phyloP scores from a whole-genome alignment of 1,140 invertebrate species.

The Pseudachorutes palmiensis region DNA sequence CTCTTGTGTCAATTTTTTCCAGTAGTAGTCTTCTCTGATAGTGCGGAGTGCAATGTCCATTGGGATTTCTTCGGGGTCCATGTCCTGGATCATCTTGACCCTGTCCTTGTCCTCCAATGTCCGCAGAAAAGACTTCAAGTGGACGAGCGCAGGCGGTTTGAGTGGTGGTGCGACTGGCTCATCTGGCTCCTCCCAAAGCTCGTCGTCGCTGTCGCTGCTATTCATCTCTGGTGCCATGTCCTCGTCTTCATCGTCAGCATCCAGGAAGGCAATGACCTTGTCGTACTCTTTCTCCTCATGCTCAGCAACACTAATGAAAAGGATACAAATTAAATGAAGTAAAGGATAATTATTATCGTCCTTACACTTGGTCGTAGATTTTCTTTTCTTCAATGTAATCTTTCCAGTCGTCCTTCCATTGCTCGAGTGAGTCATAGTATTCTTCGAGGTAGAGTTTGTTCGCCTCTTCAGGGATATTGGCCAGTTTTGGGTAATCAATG shows the following conservation, averaged over 20 bases:
- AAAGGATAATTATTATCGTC: too few species aligned
- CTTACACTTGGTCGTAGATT: background rate
- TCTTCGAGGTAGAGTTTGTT: slow-evolving; percentile 7
- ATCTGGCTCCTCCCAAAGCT: background rate
- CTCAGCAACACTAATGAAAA: background rate
- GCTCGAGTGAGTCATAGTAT: background rate
- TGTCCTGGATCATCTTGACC: slow-evolving; percentile 26
- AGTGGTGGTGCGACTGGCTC: slow-evolving; percentile 1
- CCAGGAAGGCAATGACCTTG: background rate
- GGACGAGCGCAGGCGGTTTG: slow-evolving; percentile 7
- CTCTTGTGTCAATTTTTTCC: slow-evolving; percentile 20
- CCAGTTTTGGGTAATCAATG: slow-evolving; percentile 25
- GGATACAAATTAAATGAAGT: background rate
- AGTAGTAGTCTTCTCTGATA: slow-evolving; percentile 34
- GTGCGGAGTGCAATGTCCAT: slow-evolving; percentile 27
- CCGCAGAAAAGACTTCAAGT: slow-evolving; percentile 15
- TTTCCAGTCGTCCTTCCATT: background rate
- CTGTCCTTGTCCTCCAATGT: slow-evolving; percentile 17
- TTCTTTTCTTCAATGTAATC: background rate
- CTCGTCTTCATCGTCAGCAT: background rate
- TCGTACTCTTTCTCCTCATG: background rate
- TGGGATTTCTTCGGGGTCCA: slow-evolving; percentile 32
- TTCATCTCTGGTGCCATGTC: background rate
- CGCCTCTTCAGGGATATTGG: slow-evolving; percentile 18
- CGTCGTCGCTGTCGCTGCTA: slow-evolving; percentile 16